These are phyloP conservation scores for Himalopsyche phryganea DNA, from an alignment of 1,140 invertebrate species.

Conservation along the genomic window DNA sequence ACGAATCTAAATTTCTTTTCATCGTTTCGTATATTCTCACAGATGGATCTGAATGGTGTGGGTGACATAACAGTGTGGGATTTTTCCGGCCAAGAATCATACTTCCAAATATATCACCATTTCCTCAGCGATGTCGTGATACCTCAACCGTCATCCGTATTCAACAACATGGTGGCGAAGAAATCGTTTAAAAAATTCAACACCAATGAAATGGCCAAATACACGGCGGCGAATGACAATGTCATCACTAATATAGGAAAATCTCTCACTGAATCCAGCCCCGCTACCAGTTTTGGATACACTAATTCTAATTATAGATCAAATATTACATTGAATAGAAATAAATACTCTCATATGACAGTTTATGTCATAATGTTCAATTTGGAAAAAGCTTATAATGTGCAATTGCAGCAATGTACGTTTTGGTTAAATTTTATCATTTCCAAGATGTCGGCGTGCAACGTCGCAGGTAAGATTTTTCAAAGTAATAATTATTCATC, in stretches of 20 bases:
- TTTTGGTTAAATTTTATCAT: slow-evolving; percentile 82
- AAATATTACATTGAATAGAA: slow-evolving; percentile 14
- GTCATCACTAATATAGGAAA: slow-evolving; percentile 31
- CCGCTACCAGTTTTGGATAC: slow-evolving; percentile 29
- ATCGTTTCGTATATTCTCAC: slow-evolving; percentile 31
- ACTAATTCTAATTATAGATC: slow-evolving; percentile 37
- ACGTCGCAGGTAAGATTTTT: slow-evolving; percentile 2
- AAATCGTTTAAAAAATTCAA: slow-evolving; percentile 12
- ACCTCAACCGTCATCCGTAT: slow-evolving; percentile 30
- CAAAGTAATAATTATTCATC: too few relatives aligned
- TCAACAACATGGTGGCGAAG: slow-evolving; percentile 13
- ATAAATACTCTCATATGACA: slow-evolving; percentile 39
- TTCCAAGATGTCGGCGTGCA: slow-evolving; percentile 61
- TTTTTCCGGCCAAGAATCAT: slow-evolving; percentile 78
- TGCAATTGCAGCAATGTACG: slow-evolving; percentile 69
- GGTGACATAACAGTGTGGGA: slow-evolving; percentile 77
- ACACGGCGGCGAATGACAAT: slow-evolving; percentile 31
- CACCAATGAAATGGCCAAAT: slow-evolving; percentile 29
- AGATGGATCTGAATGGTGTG: slow-evolving; percentile 54
- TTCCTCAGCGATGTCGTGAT: slow-evolving; percentile 59
- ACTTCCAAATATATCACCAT: slow-evolving; percentile 75
- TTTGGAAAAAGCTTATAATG: slow-evolving; percentile 66
- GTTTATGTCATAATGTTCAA: slow-evolving; percentile 74
- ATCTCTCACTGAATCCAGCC: slow-evolving; percentile 21
- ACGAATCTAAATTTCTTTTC: not conserved